Conservation (phyloP, 2,888 invertebrate genomes). For the Chironomus tentans region DNA sequence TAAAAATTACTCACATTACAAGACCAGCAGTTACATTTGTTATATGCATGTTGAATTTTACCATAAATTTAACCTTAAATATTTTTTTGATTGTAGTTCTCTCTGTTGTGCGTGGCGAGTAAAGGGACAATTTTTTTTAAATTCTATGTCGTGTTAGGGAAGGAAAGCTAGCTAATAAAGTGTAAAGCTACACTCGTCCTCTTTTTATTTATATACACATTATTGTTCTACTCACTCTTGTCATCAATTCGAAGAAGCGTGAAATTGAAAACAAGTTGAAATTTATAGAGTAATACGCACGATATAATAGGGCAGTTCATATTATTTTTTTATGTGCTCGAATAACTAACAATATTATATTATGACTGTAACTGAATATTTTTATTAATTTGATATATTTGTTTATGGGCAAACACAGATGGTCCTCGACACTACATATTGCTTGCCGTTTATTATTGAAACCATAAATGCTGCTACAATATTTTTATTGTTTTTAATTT, state of each 20-base stretch:
- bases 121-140: background rate
- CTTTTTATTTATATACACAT: background rate
- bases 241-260: constrained; percentile 27
- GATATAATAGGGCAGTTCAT: too few species aligned
- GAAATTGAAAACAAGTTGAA: constrained; percentile 24
- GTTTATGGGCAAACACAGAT: constrained; percentile 27
- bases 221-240: constrained; percentile 1
- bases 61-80: constrained; percentile 28
- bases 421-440: background rate
- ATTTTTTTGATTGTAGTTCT: constrained; percentile 24
- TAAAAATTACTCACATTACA: constrained; percentile 2
- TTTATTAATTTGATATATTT: constrained; percentile 28
- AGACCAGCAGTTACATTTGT: constrained; percentile 11
- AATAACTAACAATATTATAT: constrained; percentile 8
- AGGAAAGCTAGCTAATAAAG: constrained; percentile 13
- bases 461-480: constrained; percentile 3
- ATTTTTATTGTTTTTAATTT: background rate
- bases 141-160: background rate
- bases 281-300: too few species aligned
- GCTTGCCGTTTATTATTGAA: background rate
- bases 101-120: background rate
- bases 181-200: background rate
- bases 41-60: constrained; percentile 24
- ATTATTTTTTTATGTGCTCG: background rate
- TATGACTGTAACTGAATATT: constrained; percentile 24